Percentiles rank a stretch among this genome's conserved stretches.
These are phyloP conservation scores for Autographa gamma DNA, from an alignment of 2,888 invertebrate species.

Conservation along the genomic window DNA sequence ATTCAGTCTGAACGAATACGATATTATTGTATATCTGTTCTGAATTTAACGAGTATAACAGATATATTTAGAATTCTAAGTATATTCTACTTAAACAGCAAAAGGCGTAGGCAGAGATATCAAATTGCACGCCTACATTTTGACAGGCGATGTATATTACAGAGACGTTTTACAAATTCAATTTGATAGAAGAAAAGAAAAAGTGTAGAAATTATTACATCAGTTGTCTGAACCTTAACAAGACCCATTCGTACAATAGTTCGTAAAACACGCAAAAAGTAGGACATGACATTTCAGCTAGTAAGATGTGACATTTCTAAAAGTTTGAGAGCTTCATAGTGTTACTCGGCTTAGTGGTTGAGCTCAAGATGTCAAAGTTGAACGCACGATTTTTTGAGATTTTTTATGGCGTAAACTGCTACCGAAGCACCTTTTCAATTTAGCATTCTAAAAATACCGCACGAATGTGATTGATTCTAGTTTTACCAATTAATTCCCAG, in stretches of 20 bases:
- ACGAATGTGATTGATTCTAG: neutral
- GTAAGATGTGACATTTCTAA: too few relatives aligned
- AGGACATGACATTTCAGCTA: too few relatives aligned
- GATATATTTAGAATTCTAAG: neutral
- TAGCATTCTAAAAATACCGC: neutral
- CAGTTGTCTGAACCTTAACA: too few relatives aligned
- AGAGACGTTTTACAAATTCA: too few relatives aligned
- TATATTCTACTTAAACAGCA: neutral
- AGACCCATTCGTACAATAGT: too few relatives aligned
- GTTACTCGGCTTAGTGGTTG: too few relatives aligned
- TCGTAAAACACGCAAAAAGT: too few relatives aligned
- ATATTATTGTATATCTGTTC: slow-evolving; percentile 18
- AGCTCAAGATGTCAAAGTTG: too few relatives aligned
- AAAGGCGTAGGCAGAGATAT: neutral
- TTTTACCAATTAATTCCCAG: neutral
- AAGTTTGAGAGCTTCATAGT: too few relatives aligned
- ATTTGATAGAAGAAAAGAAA: too few relatives aligned
- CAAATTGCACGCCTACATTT: neutral
- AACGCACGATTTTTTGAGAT: neutral
- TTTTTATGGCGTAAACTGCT: neutral
- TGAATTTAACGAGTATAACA: slow-evolving; percentile 10
- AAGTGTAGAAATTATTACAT: too few relatives aligned
- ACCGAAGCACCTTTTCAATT: neutral
- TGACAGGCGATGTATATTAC: neutral
- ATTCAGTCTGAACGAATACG: slow-evolving; percentile 24